A percentile compares a stretch with the other conserved stretches of the same genome.
Evolutionary conservation across 2,888 invertebrate genomes (phyloP).

Genomic region (Dynastes hyllus): DNA sequence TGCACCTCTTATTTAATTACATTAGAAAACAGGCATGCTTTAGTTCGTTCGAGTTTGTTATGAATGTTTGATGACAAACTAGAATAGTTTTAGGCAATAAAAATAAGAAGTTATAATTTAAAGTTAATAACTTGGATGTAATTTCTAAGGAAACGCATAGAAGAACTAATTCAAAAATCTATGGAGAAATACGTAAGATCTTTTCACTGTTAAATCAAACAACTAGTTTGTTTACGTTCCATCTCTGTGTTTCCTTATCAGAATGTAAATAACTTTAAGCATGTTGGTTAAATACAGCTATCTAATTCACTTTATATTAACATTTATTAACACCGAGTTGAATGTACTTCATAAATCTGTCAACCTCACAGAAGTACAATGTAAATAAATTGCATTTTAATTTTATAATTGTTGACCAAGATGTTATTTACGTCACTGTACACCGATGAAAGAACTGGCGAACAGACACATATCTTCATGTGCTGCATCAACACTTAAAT

Average conservation of each 20-base stretch:
- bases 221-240: not conserved
- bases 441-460: slow-evolving; percentile 48
- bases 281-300: slow-evolving; percentile 37
- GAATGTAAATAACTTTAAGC: slow-evolving; percentile 47
- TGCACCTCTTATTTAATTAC: slow-evolving; percentile 43
- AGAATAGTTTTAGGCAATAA: slow-evolving; percentile 18
- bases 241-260: slow-evolving; percentile 13
- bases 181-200: not conserved
- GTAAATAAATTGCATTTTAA: slow-evolving; percentile 17
- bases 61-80: slow-evolving; percentile 23
- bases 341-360: slow-evolving; percentile 32
- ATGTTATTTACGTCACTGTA: slow-evolving; percentile 61
- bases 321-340: slow-evolving; percentile 17
- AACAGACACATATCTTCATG: slow-evolving; percentile 48
- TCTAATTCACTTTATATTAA: slow-evolving; percentile 17
- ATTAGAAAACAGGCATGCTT: slow-evolving; percentile 47
- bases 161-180: not conserved
- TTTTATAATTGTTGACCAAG: slow-evolving; percentile 53
- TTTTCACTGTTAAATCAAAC: not conserved
- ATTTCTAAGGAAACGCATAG: slow-evolving; percentile 26
- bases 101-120: not conserved
- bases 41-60: slow-evolving; percentile 42
- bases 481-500: slow-evolving; percentile 19
- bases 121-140: slow-evolving; percentile 17
- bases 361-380: slow-evolving; percentile 52